Base-by-base conservation (phyloP, 2,797 vertebrate species). In the Paedocypris micromegethes region DNA sequence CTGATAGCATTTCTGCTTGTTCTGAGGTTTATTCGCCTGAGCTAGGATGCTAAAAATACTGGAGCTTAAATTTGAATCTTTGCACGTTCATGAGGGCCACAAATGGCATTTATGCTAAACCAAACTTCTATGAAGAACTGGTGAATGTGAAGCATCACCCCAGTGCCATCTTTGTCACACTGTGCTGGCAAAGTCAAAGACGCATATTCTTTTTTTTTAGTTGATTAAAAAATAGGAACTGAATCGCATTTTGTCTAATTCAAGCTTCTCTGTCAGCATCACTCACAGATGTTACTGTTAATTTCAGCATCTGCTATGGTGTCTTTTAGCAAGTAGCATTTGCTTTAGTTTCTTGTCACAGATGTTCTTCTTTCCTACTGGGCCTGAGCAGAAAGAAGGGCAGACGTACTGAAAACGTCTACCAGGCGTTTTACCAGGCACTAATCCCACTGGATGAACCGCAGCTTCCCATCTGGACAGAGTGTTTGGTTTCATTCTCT, bases 11-110 rank as follows among this genome's bases (percentile, higher is more conserved):
- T 63, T 59, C 41, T 76, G 68, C 72, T 71, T 45, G 62, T 65
- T 2, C 23, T 44, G 72, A 76, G 70, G 75, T 9, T 64, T 71
- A 80, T 82, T 82, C 79, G 81, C 83, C 77, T 81, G 80, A 82
- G 81, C 57, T 51, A 76, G 9, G 66, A 78, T 74, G 78, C 85
- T 88, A 89, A 87, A 88, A 88, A 89, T 89, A 89, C 81, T 75
- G 53, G 66, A 6, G 72, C 75, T 69, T 83, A 86, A 88, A 81
- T 79, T 72, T 80, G 79, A 73, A 79, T 67, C 57, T 73, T 72
- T 67, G 77, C 74, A 58, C 75, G 78, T 59, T 37, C 38, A 61
- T 75, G 77, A 76, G 1, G 7, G 51, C 51, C 44, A 66, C 7
- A 60, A 47, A 70, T 70, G 55, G 58, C 43, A 4, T 49, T 41